Base-by-base conservation (phyloP, 1,140 invertebrate genomes). In the Leptopilina boulardi region DNA sequence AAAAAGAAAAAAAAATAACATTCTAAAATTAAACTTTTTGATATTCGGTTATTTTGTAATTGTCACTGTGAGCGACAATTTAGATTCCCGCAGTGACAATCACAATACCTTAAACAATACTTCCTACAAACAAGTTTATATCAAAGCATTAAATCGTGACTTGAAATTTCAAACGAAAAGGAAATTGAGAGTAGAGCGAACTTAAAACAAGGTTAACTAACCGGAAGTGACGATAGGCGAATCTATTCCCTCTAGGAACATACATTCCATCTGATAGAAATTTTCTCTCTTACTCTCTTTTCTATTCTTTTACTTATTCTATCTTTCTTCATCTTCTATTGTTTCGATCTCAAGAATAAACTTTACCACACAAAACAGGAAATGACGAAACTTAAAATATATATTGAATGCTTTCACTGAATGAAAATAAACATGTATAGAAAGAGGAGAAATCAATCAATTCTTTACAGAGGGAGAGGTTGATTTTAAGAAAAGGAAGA, bases 381-480 rank as follows among this genome's bases (percentile, higher is more conserved):
- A 75, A 78, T 75, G 54, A 72, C 72, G 30, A 44, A 10, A 71
- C 42, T 74, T 74, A 42, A 78, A 72, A 71, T 47, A 4, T 9
- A 4, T 9, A 74, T 74, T 74, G 19, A 34, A 56, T 74, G 19
- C 70, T 77, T 51, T 73, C 73, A 71, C 13, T 38, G 23, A 30
- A 66, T 30, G 21, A 15, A 66, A 9, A 66, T n/a, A 34, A 15
- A 26, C 13, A n/a, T 15, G 26, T 3, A n/a, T n/a, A n/a, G n/a
- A n/a, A n/a, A n/a, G n/a, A 66, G 26, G 59, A 11, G n/a, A 15
- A 26, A 66, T 34, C 59, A 26, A 66, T 66, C 21, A 66, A 13
- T n/a, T n/a, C 3, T 47, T 2, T 10, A 66, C 13, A 30, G 8
- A 66, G 13, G 1, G 30, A 6, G 26, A 66, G 1, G n/a, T n/a